Evolutionary conservation across 2,797 vertebrate genomes (phyloP), one percentile per base, ranked within the genome.

Genomic region (Ctenosaura bakeri): DNA sequence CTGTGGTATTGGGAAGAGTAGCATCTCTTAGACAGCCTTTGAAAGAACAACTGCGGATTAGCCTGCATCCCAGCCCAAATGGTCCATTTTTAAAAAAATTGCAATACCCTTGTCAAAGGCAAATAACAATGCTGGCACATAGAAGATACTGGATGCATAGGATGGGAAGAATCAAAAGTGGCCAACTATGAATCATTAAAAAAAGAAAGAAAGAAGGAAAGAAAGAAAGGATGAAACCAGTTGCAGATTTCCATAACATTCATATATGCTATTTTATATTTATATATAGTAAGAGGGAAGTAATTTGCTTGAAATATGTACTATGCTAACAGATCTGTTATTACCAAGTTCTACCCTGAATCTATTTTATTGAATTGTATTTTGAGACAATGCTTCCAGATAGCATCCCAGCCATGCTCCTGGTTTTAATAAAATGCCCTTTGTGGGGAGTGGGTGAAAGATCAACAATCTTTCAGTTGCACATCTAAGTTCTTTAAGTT

Each of bases 1-100:
- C 46, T 91, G 83, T 92, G 78, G 91, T 85, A 0, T 78, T 12
- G 6, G 1, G 38, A 91, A 8, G 50, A 95, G 59, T 85, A 5
- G 77, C 90, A 88, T 91, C 35, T 42, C 87, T 0, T 9, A 79
- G 35, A 6, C 12, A 89, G 1, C 54, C 91, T 85, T 85, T 69
- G 84, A 59, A 79, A 80, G 14, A 24, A 18, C 12, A 64, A 24
- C 12, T 79, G 7, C 18, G 56, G 26, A 69, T 83, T 92, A 29
- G 14, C 7, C 56, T 38, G 9, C 24, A 12, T 12, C 4, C 22
- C 5, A 5, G 66, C 29, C 13, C 29, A 69, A 69, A 69, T 69
- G 29, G 66, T 69, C 26, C 66, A 10, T 46, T 46, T 46, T 46
- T 46, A 3, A 69, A 69, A 69, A 69, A 69, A 69, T 29, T 69